Conservation (phyloP, 1,140 invertebrate species). For the Cherax destructor region DNA sequence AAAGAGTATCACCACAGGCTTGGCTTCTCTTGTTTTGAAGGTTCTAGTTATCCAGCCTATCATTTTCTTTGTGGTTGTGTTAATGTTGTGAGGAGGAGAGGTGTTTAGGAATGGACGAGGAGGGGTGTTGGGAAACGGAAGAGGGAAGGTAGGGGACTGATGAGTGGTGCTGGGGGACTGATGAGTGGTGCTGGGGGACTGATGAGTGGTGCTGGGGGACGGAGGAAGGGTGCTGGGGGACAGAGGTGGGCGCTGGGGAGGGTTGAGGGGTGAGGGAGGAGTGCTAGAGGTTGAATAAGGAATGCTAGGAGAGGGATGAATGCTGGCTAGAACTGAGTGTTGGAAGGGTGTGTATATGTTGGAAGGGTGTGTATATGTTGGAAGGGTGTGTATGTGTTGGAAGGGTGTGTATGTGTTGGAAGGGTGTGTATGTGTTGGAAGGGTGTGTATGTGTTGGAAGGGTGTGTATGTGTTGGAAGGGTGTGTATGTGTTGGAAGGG, state of each 20-base stretch:
- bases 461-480: constrained; percentile 3
- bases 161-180: background rate
- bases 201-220: too few relatives aligned
- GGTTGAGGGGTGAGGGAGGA: background rate
- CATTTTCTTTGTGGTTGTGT: too few relatives aligned
- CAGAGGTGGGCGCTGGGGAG: too few relatives aligned
- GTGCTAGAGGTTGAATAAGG: background rate
- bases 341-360: background rate
- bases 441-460: background rate
- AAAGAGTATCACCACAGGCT: too few relatives aligned
- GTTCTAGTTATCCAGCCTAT: too few relatives aligned
- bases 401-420: too few relatives aligned
- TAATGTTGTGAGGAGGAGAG: too few relatives aligned
- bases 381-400: background rate
- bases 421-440: too few relatives aligned
- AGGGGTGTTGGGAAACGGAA: background rate
- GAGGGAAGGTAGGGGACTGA: background rate
- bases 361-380: constrained; percentile 2
- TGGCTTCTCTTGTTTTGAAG: too few relatives aligned
- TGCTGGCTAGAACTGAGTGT: background rate
- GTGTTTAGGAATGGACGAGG: too few relatives aligned
- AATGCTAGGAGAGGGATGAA: background rate
- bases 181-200: too few relatives aligned
- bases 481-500: background rate
- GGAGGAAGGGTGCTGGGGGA: too few relatives aligned